A percentile compares a stretch with the other conserved stretches of the same genome.
phyloP scores from a whole-genome alignment of 2,888 invertebrate genomes.

The Lysandra coridon region DNA sequence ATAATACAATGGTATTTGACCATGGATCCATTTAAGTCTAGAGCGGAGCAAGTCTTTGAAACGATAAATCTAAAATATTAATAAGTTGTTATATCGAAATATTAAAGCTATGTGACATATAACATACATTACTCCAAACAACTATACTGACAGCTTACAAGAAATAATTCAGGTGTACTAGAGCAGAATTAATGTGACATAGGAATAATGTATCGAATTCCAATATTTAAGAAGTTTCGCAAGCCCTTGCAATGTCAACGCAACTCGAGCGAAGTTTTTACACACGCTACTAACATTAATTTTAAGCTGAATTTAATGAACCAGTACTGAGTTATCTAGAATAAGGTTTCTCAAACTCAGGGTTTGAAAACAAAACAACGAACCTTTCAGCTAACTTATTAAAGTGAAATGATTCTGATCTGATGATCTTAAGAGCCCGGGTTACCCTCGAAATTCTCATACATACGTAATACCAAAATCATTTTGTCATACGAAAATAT shows the following conservation, averaged over 20 bases:
- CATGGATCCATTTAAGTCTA: not conserved
- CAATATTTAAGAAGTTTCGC: slow-evolving; percentile 19
- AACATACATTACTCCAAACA: not conserved
- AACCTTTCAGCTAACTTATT: not conserved
- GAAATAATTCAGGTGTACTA: not conserved
- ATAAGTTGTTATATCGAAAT: not conserved
- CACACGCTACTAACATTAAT: not conserved
- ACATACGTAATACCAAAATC: no score
- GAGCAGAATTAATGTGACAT: not conserved
- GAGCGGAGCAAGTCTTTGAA: not conserved
- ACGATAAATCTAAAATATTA: not conserved
- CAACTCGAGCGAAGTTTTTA: slow-evolving; percentile 13
- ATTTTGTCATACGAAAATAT: no score
- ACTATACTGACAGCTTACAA: not conserved
- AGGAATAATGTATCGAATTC: slow-evolving; percentile 34
- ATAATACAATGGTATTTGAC: not conserved
- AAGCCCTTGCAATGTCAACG: not conserved
- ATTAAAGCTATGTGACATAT: not conserved
- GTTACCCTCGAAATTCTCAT: no score
- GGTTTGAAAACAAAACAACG: not conserved
- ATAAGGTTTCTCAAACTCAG: not conserved
- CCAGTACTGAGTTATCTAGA: slow-evolving; percentile 11
- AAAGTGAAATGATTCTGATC: no score
- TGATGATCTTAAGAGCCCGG: no score
- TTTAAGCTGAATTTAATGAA: slow-evolving; percentile 22